These are phyloP conservation scores for Syngnathus acus DNA, from an alignment of 2,797 vertebrate genomes.

Conservation along the genomic window DNA sequence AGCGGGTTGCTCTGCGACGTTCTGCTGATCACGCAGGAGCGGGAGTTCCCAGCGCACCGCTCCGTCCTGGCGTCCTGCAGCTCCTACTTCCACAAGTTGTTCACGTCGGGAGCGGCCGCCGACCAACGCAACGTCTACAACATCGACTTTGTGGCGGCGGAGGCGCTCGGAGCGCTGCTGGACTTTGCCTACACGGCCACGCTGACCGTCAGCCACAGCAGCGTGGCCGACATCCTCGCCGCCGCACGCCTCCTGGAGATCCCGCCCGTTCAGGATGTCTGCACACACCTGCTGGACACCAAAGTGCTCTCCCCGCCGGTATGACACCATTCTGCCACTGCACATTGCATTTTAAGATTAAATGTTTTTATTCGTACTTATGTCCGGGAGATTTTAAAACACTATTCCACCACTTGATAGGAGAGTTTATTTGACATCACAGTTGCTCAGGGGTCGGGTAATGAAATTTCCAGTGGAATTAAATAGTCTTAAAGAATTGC, in stretches of 20 bases:
- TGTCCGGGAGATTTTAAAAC: not conserved
- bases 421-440: not conserved
- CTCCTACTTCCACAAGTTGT: constrained; percentile 97
- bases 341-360: constrained; percentile 4
- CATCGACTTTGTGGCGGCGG: constrained; percentile 89
- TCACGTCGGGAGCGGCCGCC: constrained; percentile 89
- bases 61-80: constrained; percentile 95
- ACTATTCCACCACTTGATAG: not conserved
- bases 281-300: constrained; percentile 92
- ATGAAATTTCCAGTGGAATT: too few species aligned
- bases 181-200: constrained; percentile 98
- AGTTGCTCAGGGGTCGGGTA: too few species aligned
- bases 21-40: constrained; percentile 86
- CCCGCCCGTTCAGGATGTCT: constrained; percentile 88
- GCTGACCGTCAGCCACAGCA: constrained; percentile 88
- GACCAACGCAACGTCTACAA: constrained; percentile 93
- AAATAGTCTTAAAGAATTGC: too few species aligned
- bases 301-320: constrained; percentile 82
- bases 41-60: constrained; percentile 95
- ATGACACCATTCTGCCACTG: constrained; percentile 23
- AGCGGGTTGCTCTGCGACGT: constrained; percentile 91
- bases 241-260: constrained; percentile 92
- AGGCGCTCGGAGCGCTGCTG: constrained; percentile 88
- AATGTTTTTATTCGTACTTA: not conserved
- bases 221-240: constrained; percentile 87